phyloP scores from a whole-genome alignment of 2,113 vertebrate genomes.

The Chrysemys picta region DNA sequence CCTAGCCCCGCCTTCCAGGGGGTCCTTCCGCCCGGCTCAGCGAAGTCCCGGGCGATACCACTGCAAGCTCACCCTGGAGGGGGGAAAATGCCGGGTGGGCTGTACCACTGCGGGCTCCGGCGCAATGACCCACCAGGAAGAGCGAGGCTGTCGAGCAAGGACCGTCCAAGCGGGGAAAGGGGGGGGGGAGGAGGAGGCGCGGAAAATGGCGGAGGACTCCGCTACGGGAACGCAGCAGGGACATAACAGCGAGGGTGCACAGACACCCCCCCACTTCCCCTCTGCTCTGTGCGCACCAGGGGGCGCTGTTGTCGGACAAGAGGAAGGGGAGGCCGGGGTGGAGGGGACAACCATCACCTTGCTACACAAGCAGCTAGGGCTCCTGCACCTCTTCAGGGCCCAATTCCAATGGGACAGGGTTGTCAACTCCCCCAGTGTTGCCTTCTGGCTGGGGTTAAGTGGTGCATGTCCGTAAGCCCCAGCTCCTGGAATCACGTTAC shows the following conservation, averaged over 20 bases:
- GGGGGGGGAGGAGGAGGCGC: too few species aligned
- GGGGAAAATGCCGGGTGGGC: background rate
- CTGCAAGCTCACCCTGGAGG: background rate
- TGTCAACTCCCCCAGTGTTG: background rate
- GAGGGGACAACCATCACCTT: background rate
- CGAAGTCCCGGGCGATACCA: background rate
- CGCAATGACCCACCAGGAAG: background rate
- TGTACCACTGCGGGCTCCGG: background rate
- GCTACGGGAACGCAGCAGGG: background rate
- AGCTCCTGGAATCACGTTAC: background rate
- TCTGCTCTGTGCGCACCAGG: background rate
- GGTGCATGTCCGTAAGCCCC: background rate
- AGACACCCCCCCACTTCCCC: background rate
- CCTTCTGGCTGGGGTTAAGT: too few species aligned
- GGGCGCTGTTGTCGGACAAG: background rate
- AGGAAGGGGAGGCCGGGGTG: background rate
- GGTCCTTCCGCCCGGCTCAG: background rate
- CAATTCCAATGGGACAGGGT: too few species aligned
- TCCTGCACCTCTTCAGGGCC: too few species aligned
- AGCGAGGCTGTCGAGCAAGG: rapidly evolving
- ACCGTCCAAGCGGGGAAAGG: background rate
- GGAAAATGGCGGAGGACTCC: too few species aligned
- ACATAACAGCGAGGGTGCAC: rapidly evolving
- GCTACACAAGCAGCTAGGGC: too few species aligned
- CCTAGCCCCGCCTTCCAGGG: background rate